Base-by-base conservation (phyloP, 2,113 vertebrate genomes). In the Physeter macrocephalus region DNA sequence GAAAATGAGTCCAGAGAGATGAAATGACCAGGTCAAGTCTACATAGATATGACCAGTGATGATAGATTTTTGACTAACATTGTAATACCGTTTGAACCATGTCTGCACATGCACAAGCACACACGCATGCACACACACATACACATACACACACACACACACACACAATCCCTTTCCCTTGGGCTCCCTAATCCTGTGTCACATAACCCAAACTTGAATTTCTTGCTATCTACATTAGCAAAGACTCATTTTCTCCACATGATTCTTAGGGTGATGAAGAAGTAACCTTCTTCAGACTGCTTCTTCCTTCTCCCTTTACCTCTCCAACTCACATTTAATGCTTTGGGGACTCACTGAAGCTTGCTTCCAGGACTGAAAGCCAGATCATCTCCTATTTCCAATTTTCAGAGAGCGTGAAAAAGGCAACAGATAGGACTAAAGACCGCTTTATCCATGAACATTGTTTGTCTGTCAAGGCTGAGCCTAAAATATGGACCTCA, bases 321-420 rank as follows among this genome's bases (percentile, higher is more conserved):
- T 14, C 21, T 66, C 29, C 6, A 49, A 75, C 36, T 93, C 9
- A 90, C 27, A 62, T 21, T 21, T 72, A 78, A 67, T 64, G 34
- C 18, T 95, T 74, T 88, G 12, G 15, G n/a, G 41, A 81, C 9
- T 93, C 27, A 43, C 15, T 15, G 27, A 86, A 82, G 46, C 61
- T 89, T 87, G n/a, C 18, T 62, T 67, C 31, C 18, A 87, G 27
- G 14, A 7, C 21, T 80, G 62, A 85, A 18, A 95, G 21, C 27
- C 31, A 72, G 39, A 66, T 77, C 25, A 61, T 78, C 61, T 93
- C 25, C n/a, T 67, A 74, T 62, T 81, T 59, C 59, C 20, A 1
- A 82, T 95, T 94, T 94, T 97, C 78, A 88, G 77, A 94, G 46
- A 80, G 20, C 6, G 25, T 77, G 25, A 57, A 83, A 94, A 77